Conservation (phyloP, 2,797 vertebrate genomes). For the Schizothorax lantsangensis region DNA sequence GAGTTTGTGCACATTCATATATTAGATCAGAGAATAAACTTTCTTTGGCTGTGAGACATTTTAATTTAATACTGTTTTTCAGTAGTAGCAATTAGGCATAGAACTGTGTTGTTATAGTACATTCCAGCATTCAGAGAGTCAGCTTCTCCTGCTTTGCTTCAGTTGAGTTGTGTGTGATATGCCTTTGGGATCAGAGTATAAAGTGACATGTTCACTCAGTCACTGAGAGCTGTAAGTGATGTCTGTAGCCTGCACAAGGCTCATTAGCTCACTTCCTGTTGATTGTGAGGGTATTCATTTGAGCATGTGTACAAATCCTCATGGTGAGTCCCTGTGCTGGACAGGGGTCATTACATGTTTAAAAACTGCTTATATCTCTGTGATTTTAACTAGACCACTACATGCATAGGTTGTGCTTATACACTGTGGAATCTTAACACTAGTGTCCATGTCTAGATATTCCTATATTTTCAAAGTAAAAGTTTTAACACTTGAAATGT, state of each 20-base stretch:
- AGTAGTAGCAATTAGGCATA: background rate
- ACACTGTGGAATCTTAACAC: conserved; percentile 2
- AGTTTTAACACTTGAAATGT: background rate
- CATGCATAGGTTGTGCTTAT: background rate
- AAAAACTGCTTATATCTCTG: conserved; percentile 2
- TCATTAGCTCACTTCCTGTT: conserved; percentile 55
- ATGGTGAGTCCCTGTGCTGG: conserved; percentile 17
- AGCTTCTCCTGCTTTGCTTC: background rate
- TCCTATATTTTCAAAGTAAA: background rate
- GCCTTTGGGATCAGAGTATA: conserved; percentile 28
- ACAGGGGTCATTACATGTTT: background rate
- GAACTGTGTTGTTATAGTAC: background rate
- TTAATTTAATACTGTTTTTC: background rate
- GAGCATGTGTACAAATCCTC: conserved; percentile 53
- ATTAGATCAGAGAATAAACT: background rate
- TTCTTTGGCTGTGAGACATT: background rate
- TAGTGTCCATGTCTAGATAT: background rate
- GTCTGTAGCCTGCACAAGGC: conserved; percentile 48
- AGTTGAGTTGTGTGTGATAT: background rate
- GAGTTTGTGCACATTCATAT: background rate
- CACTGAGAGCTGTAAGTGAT: conserved; percentile 57
- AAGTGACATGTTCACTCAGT: conserved; percentile 34
- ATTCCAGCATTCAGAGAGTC: background rate
- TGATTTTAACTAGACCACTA: background rate
- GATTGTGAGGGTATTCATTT: conserved; percentile 25